These are phyloP conservation scores for Calvadosia cruxmelitensis DNA, from an alignment of 30 jellyfish, hydroid and myxozoan species.

Conservation along the genomic window DNA sequence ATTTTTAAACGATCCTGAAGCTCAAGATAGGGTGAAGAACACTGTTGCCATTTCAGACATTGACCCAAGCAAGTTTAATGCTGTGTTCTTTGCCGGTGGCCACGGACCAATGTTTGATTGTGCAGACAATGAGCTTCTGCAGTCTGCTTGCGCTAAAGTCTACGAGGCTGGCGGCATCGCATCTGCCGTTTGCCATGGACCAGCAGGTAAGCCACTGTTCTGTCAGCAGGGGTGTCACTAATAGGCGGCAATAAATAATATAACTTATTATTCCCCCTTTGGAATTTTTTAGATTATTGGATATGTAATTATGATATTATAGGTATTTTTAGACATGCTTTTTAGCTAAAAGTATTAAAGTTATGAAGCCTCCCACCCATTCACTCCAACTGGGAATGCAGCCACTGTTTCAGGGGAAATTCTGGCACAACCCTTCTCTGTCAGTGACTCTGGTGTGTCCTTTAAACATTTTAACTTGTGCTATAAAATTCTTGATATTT, in stretches of 20 bases:
- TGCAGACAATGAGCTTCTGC: slow-evolving; percentile 17
- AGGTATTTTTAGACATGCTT: too few relatives aligned
- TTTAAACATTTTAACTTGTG: too few relatives aligned
- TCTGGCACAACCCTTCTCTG: too few relatives aligned
- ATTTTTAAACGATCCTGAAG: slow-evolving; percentile 26
- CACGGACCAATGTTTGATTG: slow-evolving; percentile 57
- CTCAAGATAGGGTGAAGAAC: slow-evolving; percentile 2
- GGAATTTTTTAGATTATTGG: neutral
- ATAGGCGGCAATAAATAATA: neutral
- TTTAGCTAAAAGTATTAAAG: too few relatives aligned
- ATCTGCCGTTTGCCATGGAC: slow-evolving; percentile 54
- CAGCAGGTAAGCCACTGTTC: slow-evolving; percentile 26
- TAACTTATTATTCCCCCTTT: neutral
- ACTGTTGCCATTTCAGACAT: slow-evolving; percentile 11
- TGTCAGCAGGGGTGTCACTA: neutral
- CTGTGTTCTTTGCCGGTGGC: slow-evolving; percentile 38
- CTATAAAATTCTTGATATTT: too few relatives aligned
- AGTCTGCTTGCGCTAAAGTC: slow-evolving; percentile 11
- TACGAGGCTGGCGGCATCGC: slow-evolving; percentile 33
- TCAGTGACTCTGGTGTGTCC: too few relatives aligned
- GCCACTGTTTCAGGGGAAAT: too few relatives aligned
- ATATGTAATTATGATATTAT: too few relatives aligned
- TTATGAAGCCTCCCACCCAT: too few relatives aligned
- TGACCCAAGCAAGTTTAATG: slow-evolving; percentile 9
- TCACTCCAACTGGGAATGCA: too few relatives aligned